Evolutionary conservation across 2,113 vertebrate species (phyloP).

Genomic region (Corapipo altera): DNA sequence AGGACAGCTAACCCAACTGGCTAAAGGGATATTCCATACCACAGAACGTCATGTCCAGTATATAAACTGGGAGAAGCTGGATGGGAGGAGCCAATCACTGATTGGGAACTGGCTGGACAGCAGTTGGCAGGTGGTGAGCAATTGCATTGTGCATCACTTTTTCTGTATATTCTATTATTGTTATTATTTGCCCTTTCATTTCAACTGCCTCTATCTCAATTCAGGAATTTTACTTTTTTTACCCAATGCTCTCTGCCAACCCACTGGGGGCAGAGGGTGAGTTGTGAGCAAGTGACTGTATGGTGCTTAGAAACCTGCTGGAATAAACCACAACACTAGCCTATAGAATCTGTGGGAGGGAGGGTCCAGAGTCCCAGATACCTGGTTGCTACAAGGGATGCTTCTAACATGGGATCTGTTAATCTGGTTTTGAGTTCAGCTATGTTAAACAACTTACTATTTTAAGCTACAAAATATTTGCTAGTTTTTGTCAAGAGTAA

Average conservation of each 20-base stretch:
- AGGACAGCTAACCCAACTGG: neutral
- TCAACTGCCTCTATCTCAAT: neutral
- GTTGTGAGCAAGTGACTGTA: neutral
- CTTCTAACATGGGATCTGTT: neutral
- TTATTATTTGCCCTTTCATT: neutral
- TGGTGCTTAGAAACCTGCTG: neutral
- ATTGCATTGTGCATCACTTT: neutral
- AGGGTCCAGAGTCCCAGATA: fast-evolving
- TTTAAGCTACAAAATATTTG: neutral
- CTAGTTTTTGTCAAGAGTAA: neutral
- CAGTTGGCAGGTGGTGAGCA: neutral
- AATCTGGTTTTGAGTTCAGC: neutral
- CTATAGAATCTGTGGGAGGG: neutral
- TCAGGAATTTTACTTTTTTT: neutral
- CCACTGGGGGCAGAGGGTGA: neutral
- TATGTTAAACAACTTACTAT: neutral
- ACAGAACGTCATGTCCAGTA: fast-evolving
- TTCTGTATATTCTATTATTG: neutral
- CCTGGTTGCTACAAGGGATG: neutral
- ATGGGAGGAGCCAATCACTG: neutral
- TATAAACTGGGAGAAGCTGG: neutral
- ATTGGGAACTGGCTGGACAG: neutral
- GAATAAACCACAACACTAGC: neutral
- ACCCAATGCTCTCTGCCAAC: neutral
- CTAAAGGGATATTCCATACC: neutral